phyloP scores from a whole-genome alignment of 2,113 vertebrate genomes.

The Glaucidium brasilianum region DNA sequence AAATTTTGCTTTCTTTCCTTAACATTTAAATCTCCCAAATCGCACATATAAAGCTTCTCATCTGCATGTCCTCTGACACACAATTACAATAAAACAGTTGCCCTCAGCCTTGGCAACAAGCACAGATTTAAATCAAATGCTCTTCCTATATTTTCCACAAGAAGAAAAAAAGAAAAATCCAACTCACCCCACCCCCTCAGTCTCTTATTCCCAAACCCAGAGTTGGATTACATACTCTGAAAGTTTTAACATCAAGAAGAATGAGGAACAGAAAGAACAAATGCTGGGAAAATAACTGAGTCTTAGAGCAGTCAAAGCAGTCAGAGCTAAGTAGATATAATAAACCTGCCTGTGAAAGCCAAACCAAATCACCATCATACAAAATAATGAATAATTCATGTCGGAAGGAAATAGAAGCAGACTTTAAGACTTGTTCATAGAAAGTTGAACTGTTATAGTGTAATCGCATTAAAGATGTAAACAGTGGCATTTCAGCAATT shows the following conservation, averaged over 20 bases:
- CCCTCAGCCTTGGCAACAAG: background rate
- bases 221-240: background rate
- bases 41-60: background rate
- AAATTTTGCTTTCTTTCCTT: background rate
- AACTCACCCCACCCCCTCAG: background rate
- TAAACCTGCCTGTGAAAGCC: conserved; percentile 38
- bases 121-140: background rate
- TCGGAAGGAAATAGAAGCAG: background rate
- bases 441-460: conserved; percentile 18
- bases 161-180: background rate
- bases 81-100: background rate
- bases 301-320: conserved; percentile 4
- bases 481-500: conserved; percentile 16
- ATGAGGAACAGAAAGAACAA: background rate
- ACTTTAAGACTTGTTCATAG: conserved; percentile 9
- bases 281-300: background rate
- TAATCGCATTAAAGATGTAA: conserved; percentile 37
- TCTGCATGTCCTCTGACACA: background rate
- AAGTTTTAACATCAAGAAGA: conserved; percentile 8
- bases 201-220: background rate
- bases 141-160: background rate
- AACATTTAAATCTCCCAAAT: background rate
- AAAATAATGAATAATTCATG: conserved; percentile 44
- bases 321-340: conserved; percentile 41
- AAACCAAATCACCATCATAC: conserved; percentile 26